Evolutionary conservation across 2,888 invertebrate species (phyloP), one percentile per base, ranked within the genome.

Genomic region (Lasioglossum calceatum): DNA sequence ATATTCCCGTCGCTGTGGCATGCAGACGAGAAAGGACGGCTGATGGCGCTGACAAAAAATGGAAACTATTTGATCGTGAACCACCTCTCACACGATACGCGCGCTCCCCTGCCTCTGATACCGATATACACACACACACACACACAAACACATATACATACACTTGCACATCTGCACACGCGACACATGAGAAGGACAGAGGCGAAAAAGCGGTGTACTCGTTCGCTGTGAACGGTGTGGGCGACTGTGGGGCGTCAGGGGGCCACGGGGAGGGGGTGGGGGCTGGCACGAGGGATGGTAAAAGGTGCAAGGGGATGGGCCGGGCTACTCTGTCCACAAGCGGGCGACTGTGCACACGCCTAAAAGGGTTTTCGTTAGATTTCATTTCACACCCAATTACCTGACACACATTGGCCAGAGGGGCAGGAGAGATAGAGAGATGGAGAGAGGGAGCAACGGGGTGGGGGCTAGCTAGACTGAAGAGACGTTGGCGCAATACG

Each of bases 311-410:
- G 85, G 77, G 83, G 85, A 79, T 75, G 86, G 88, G 89, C 92
- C 91, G 91, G 91, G 91, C 89, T 89, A 89, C 85, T 88, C 87
- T 85, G 87, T 86, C 92, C 91, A 91, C 90, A 91, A 91, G 87
- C 91, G 90, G 93, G 92, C 91, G 91, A 92, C 93, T 93, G 94
- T 95, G 95, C 93, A 94, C 94, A 95, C 95, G 95, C 94, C 95
- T 94, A 95, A 95, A 95, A 95, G 95, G 93, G 92, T 95, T 95
- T 95, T 95, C 95, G 95, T 95, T 95, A 95, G 95, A 95, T 94
- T 95, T 95, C 95, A 95, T 95, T 95, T 95, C 94, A 95, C 95
- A 95, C 94, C 95, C 94, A 95, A 95, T 95, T 95, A 95, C 93
- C 92, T 90, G 91, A 91, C 91, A 93, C 91, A 93, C 93, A 93